phyloP scores from a whole-genome alignment of 1,140 invertebrate species.

The Drosophila gunungcola region DNA sequence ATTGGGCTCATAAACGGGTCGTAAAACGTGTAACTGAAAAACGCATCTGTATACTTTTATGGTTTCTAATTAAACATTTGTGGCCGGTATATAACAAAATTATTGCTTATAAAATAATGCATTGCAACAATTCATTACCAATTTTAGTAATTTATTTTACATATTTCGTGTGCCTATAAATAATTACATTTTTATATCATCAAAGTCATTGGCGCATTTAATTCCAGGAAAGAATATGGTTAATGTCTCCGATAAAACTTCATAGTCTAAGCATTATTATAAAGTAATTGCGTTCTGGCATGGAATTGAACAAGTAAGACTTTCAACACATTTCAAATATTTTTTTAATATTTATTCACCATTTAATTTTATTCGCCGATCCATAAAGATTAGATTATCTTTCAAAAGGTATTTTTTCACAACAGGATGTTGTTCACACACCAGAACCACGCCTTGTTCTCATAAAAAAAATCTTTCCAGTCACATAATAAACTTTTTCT shows the following conservation, averaged over 20 bases:
- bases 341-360: slow-evolving; percentile 1
- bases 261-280: neutral
- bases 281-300: neutral
- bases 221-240: neutral
- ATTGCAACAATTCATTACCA: neutral
- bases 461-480: slow-evolving; percentile 50
- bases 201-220: too few species aligned
- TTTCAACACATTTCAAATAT: slow-evolving; percentile 3
- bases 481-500: slow-evolving; percentile 56
- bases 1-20: slow-evolving; percentile 25
- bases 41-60: slow-evolving; percentile 12
- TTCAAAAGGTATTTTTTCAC: slow-evolving; percentile 7
- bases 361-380: slow-evolving; percentile 22
- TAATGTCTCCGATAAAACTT: neutral
- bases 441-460: slow-evolving; percentile 36
- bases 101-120: neutral
- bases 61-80: neutral
- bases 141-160: neutral
- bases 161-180: too few species aligned
- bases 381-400: slow-evolving; percentile 18
- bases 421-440: slow-evolving; percentile 35
- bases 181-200: too few species aligned
- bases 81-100: neutral
- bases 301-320: neutral
- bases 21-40: slow-evolving; percentile 32